A percentile compares a stretch with the other conserved stretches of the same genome.
Conservation (phyloP, 2,113 vertebrate genomes). For the Apodemus speciosus region DNA sequence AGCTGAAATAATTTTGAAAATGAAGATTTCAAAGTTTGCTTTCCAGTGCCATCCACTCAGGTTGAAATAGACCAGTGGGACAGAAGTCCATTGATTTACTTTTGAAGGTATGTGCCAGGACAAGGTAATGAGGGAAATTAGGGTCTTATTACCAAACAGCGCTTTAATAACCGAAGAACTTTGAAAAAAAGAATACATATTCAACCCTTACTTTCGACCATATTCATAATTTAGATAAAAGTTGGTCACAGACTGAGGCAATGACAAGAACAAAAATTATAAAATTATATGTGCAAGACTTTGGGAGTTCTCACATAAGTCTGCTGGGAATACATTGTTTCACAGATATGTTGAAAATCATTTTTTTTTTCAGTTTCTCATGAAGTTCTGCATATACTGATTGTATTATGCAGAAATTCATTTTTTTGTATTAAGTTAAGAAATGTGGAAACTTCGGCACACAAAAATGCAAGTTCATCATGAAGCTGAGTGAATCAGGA, state of each 20-base stretch:
- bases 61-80: not conserved
- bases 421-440: not conserved
- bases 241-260: not conserved
- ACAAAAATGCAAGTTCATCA: not conserved
- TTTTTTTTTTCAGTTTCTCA: not conserved
- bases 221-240: not conserved
- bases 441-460: not conserved
- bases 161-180: not conserved
- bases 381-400: not conserved
- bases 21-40: constrained; percentile 19
- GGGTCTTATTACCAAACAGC: not conserved
- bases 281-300: not conserved
- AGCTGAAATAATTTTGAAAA: constrained; percentile 19
- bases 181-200: not conserved
- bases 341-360: not conserved
- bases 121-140: not conserved
- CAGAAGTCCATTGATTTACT: not conserved
- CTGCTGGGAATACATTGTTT: not conserved
- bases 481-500: not conserved
- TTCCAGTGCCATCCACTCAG: not conserved
- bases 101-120: not conserved
- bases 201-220: not conserved
- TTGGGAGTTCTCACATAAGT: not conserved
- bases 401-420: not conserved
- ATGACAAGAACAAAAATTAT: not conserved